These are phyloP conservation scores for Pseudomyrmex gracilis DNA, from an alignment of 1,140 invertebrate genomes.

Conservation along the genomic window DNA sequence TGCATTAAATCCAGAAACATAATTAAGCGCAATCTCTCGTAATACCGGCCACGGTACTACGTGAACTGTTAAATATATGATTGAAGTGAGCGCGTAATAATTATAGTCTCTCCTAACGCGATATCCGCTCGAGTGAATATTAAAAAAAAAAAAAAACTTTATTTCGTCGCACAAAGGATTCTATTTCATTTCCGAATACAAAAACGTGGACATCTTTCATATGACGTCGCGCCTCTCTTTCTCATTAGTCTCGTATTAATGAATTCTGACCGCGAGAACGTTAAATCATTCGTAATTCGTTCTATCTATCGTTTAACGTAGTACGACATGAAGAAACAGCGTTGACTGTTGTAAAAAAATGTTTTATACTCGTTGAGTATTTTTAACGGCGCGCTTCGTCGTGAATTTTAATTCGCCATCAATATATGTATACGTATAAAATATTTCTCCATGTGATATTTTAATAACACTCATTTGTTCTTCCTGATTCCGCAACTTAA, in stretches of 20 bases:
- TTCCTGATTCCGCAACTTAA: neutral
- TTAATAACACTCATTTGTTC: neutral
- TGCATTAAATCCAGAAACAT: constrained; percentile 32
- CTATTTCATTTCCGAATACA: constrained; percentile 35
- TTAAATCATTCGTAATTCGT: neutral
- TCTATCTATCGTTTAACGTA: neutral
- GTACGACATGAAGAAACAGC: neutral
- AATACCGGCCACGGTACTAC: neutral
- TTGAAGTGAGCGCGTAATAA: constrained; percentile 26
- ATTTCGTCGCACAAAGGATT: constrained; percentile 4
- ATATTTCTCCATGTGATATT: too few relatives aligned
- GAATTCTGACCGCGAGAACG: neutral
- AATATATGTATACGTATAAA: too few relatives aligned
- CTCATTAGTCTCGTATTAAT: constrained; percentile 1
- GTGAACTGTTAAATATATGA: constrained; percentile 30
- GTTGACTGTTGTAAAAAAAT: neutral
- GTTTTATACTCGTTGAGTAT: constrained; percentile 26
- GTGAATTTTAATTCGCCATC: neutral
- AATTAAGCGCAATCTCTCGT: constrained; percentile 19
- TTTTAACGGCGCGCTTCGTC: neutral
- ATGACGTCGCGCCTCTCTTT: neutral
- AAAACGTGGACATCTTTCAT: constrained; percentile 1
- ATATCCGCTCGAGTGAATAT: constrained; percentile 3
- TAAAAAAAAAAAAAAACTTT: constrained; percentile 9
- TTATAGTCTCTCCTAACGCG: constrained; percentile 9